These are phyloP conservation scores for Cistogaster globosa DNA, from an alignment of 2,888 invertebrate species.

Conservation along the genomic window DNA sequence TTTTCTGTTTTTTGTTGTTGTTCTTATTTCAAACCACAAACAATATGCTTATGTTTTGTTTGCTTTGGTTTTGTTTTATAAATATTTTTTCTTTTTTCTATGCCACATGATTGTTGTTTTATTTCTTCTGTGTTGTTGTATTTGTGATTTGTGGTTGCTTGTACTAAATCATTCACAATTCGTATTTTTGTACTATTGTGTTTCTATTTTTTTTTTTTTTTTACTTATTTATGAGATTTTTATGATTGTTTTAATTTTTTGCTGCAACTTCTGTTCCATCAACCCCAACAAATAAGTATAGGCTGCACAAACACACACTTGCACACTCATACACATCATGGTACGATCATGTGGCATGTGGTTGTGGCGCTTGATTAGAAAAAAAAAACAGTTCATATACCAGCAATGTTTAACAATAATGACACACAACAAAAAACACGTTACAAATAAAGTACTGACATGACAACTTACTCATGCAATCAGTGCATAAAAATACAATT, in stretches of 20 bases:
- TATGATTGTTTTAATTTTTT: slow-evolving; percentile 41
- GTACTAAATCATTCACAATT: slow-evolving; percentile 70
- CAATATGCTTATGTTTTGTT: slow-evolving; percentile 46
- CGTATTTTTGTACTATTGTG: slow-evolving; percentile 51
- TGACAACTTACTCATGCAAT: slow-evolving; percentile 69
- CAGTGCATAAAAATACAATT: slow-evolving; percentile 49
- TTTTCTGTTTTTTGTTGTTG: background rate
- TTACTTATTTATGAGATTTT: slow-evolving; percentile 40
- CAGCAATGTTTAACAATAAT: slow-evolving; percentile 2
- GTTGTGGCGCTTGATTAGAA: slow-evolving; percentile 65
- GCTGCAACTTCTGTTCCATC: slow-evolving; percentile 57
- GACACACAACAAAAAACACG: slow-evolving; percentile 17
- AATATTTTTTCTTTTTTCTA: background rate
- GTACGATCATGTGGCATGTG: slow-evolving; percentile 44
- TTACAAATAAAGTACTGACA: slow-evolving; percentile 60
- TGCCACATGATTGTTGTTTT: slow-evolving; percentile 44
- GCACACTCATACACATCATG: background rate
- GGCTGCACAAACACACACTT: background rate
- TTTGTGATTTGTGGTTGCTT: slow-evolving; percentile 65
- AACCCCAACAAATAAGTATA: slow-evolving; percentile 44
- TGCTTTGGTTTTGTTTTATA: background rate
- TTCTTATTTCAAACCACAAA: slow-evolving; percentile 45
- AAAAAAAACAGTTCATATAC: slow-evolving; percentile 42
- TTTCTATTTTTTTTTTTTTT: slow-evolving; percentile 26
- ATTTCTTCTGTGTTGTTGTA: slow-evolving; percentile 30